These are phyloP conservation scores for Parasteatoda tepidariorum DNA, from an alignment of 1,140 invertebrate genomes.

Conservation along the genomic window DNA sequence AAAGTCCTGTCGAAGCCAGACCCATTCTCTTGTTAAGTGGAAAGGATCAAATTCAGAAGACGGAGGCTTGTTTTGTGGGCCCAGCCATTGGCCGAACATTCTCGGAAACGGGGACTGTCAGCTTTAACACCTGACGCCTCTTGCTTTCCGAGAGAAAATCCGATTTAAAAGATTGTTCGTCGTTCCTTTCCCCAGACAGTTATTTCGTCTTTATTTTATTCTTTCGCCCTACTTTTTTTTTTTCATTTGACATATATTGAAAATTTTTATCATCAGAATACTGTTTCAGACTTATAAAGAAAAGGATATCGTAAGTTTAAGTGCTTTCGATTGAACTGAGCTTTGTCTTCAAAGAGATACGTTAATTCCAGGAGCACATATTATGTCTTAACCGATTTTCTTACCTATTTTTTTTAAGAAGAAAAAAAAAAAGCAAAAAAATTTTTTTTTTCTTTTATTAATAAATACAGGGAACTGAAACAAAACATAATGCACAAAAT, in stretches of 20 bases:
- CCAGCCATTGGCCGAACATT: neutral
- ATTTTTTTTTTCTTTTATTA: no score
- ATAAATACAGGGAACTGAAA: no score
- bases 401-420: no score
- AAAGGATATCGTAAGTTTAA: no score
- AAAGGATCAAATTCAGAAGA: neutral
- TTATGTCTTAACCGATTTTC: no score
- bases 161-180: neutral
- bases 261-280: no score
- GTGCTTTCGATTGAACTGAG: no score
- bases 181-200: neutral
- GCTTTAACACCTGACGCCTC: neutral
- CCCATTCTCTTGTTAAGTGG: conserved; percentile 42
- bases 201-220: neutral
- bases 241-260: neutral
- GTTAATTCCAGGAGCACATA: no score
- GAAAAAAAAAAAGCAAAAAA: no score
- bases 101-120: neutral
- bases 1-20: neutral
- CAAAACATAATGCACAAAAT: no score
- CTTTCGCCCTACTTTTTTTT: neutral
- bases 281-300: no score
- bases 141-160: neutral
- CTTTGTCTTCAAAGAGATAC: no score
- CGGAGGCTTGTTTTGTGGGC: neutral